Percentiles rank a stretch among this genome's conserved stretches.
Conservation (phyloP, 1,140 invertebrate genomes). For the Coelopa frigida region DNA sequence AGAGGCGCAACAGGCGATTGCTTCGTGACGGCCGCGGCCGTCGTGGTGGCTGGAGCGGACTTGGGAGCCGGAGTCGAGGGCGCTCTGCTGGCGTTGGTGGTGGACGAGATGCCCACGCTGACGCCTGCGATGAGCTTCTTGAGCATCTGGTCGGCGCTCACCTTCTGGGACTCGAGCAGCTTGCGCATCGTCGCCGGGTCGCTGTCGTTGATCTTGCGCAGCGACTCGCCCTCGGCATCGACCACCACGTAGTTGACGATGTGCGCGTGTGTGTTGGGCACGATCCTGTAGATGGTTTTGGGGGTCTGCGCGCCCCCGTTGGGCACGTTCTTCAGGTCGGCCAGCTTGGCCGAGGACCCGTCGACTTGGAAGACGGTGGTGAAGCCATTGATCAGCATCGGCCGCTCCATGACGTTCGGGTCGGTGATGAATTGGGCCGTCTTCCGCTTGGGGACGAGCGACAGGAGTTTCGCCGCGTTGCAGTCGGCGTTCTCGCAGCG, state of each 20-base stretch:
- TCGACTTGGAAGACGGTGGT: slow-evolving; percentile 16
- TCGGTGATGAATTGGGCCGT: slow-evolving; percentile 13
- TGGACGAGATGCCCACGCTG: neutral
- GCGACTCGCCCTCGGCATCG: slow-evolving; percentile 12
- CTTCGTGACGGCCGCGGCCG: neutral
- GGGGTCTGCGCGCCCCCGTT: neutral
- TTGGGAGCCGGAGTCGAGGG: neutral
- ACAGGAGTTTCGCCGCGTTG: slow-evolving; percentile 10
- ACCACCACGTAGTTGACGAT: slow-evolving; percentile 16
- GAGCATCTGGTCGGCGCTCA: slow-evolving; percentile 16
- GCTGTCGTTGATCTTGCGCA: slow-evolving; percentile 16
- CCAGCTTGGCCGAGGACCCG: slow-evolving; percentile 9
- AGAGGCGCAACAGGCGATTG: neutral
- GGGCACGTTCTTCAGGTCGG: slow-evolving; percentile 11
- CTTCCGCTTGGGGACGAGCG: slow-evolving; percentile 14
- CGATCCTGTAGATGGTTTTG: slow-evolving; percentile 12
- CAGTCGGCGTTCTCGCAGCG: slow-evolving; percentile 15
- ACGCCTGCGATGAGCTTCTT: slow-evolving; percentile 13
- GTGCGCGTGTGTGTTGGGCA: slow-evolving; percentile 19
- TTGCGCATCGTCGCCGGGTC: slow-evolving; percentile 17
- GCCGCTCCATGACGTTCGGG: slow-evolving; percentile 11
- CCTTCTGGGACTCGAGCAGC: slow-evolving; percentile 13
- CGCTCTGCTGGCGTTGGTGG: slow-evolving; percentile 1
- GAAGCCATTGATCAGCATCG: slow-evolving; percentile 17
- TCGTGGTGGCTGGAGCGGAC: neutral